These are phyloP conservation scores for Opisthograptis luteolata DNA, from an alignment of 2,888 invertebrate species.

Conservation along the genomic window DNA sequence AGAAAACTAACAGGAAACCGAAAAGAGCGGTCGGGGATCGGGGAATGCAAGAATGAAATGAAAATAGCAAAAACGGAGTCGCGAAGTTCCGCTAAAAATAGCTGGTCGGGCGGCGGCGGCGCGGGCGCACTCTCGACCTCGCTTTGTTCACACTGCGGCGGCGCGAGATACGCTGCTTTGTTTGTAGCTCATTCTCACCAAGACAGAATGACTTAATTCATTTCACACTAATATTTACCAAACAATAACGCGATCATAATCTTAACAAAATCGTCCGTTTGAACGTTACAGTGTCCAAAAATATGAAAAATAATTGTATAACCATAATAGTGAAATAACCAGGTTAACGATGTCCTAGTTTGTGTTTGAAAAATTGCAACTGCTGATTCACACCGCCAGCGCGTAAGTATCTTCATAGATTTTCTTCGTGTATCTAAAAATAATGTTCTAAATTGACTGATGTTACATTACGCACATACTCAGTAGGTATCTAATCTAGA, in stretches of 20 bases:
- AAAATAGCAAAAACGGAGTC: conserved; percentile 81
- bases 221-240: conserved; percentile 16
- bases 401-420: conserved; percentile 60
- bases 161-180: conserved; percentile 34
- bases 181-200: conserved; percentile 38
- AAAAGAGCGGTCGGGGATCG: conserved; percentile 60
- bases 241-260: conserved; percentile 10
- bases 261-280: not conserved
- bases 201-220: conserved; percentile 30
- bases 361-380: conserved; percentile 47
- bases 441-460: conserved; percentile 30
- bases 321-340: conserved; percentile 39
- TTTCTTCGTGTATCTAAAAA: conserved; percentile 33
- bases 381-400: conserved; percentile 53
- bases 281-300: not conserved
- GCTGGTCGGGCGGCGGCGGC: conserved; percentile 61
- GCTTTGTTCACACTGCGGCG: conserved; percentile 56
- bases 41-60: conserved; percentile 73
- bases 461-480: conserved; percentile 28
- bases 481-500: not conserved
- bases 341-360: conserved; percentile 61
- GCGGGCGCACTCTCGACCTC: conserved; percentile 59
- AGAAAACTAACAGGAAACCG: conserved; percentile 56
- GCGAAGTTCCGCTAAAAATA: conserved; percentile 82
- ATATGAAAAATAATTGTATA: conserved; percentile 11